Base-by-base conservation (phyloP, 2,113 vertebrate genomes). In the Crotalus helleri region DNA sequence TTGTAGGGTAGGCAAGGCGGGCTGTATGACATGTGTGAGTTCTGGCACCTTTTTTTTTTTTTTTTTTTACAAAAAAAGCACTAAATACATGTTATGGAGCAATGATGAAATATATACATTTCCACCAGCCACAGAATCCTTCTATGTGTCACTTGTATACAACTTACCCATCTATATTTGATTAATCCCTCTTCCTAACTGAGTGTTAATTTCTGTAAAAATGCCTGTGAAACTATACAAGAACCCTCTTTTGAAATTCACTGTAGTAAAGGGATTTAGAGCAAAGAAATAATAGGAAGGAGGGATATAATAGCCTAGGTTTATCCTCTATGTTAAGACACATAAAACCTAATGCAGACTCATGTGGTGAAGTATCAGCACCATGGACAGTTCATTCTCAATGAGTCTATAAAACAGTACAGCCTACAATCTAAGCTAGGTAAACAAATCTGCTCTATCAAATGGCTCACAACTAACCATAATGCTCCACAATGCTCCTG, bases 401-500 rank as follows among this genome's bases (percentile, higher is more conserved):
- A 7, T 24, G 44, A 91, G 87, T 54, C 59, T 88, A 57, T 88
- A 85, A 91, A 21, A 3, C 69, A 44, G n/a, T 1, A 91, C 33
- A 89, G 26, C n/a, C 94, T 90, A 26, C 90, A 21, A 88, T 95
- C 44, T 91, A 64, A 93, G 59, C 11, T 59, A 33, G 91, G 55
- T 91, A 94, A 94, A 87, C 9, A 92, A 88, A 91, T 26, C 88
- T 94, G 5, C 55, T 87, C 0, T 93, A 49, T 86, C 53, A 54
- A 93, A 64, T 57, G 33, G 46, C 87, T 33, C 29, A 90, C 69
- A 8, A 81, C 69, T 59, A 58, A 29, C 53, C 26, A 92, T 85
- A 85, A 59, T 90, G 58, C 69, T 90, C 54, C 33, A 44, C 12
- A 59, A 92, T 92, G 74, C 39, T 92, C 64, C 88, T 61, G 69